These are phyloP conservation scores for Clarias platycephalus DNA, from an alignment of 2,797 vertebrate genomes.

Conservation along the genomic window DNA sequence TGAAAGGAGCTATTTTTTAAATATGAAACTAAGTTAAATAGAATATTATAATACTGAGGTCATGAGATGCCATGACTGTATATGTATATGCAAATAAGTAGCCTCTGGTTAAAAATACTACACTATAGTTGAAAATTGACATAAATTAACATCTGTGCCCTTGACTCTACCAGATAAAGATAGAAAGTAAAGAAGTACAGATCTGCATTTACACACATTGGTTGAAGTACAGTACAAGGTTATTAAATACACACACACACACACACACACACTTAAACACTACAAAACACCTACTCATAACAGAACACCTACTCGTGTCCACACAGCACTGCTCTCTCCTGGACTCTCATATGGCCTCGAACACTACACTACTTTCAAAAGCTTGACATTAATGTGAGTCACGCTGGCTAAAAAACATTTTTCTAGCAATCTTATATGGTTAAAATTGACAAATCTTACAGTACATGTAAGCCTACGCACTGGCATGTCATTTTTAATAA, in stretches of 20 bases:
- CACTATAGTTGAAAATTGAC: neutral
- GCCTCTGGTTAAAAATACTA: neutral
- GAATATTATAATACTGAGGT: neutral
- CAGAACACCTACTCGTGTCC: conserved; percentile 26
- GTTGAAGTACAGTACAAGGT: neutral
- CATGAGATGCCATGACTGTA: neutral
- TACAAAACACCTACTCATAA: conserved; percentile 27
- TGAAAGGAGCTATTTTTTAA: no score
- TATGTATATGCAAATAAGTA: neutral
- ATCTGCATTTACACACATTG: neutral
- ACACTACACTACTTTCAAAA: conserved; percentile 26
- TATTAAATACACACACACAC: neutral
- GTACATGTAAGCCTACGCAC: neutral
- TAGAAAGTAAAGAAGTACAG: neutral
- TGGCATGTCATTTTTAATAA: neutral
- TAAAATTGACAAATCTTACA: neutral
- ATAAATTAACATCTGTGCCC: neutral
- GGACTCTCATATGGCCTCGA: conserved; percentile 6
- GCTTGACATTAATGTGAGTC: conserved; percentile 11
- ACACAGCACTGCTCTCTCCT: conserved; percentile 18
- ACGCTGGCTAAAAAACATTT: neutral
- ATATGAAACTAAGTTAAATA: no score
- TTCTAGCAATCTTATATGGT: neutral
- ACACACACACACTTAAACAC: conserved; percentile 16
- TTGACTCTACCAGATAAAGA: neutral